phyloP scores from a whole-genome alignment of 2,888 invertebrate species.

The Hoplodrina ambigua region DNA sequence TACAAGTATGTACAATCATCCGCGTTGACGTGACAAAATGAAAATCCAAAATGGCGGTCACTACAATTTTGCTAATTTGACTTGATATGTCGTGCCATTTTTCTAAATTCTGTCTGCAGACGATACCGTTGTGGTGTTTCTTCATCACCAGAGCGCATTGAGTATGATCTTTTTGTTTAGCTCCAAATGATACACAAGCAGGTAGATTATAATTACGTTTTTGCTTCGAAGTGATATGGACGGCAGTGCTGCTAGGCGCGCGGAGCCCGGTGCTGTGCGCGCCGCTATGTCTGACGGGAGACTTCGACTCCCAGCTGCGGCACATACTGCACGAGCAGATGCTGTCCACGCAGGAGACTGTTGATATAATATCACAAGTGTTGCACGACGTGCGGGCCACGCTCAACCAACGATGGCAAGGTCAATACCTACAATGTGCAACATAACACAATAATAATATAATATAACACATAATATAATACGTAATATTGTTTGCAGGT shows the following conservation, averaged over 20 bases:
- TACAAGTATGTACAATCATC: too few species aligned
- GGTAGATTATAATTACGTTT: neutral
- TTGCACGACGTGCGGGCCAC: slow-evolving; percentile 7
- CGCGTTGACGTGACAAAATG: too few species aligned
- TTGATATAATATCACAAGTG: neutral
- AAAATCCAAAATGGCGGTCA: too few species aligned
- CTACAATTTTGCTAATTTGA: too few species aligned
- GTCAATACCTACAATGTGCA: neutral
- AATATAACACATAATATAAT: too few species aligned
- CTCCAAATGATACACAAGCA: too few species aligned
- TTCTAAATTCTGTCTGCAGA: too few species aligned
- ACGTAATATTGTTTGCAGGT: slow-evolving; percentile 40
- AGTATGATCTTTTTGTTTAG: too few species aligned
- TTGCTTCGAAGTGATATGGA: slow-evolving; percentile 9
- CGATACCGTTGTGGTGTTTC: too few species aligned
- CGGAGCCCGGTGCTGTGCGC: neutral
- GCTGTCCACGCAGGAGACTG: neutral
- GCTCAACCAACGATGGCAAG: slow-evolving; percentile 12
- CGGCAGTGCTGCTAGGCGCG: neutral
- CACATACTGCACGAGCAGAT: neutral
- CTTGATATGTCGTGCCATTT: too few species aligned
- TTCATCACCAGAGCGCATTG: too few species aligned
- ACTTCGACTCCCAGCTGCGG: slow-evolving; percentile 34
- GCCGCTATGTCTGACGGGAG: slow-evolving; percentile 18
- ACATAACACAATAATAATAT: neutral